Evolutionary conservation across 2,888 invertebrate genomes (phyloP).

Genomic region (Agriopis leucophaearia): DNA sequence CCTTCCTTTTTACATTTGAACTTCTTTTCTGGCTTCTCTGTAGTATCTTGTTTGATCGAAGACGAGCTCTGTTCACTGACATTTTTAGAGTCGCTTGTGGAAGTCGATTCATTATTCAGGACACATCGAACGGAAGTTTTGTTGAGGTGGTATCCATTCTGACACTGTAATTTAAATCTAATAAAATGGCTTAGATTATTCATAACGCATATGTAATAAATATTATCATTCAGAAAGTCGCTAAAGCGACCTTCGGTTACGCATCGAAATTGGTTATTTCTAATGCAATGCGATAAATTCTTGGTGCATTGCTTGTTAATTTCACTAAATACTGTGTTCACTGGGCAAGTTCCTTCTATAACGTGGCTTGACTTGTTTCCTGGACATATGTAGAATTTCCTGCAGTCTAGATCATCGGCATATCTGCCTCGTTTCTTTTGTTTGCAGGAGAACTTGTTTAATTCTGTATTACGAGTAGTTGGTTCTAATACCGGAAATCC

Average conservation of each 20-base stretch:
- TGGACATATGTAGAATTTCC: slow-evolving; percentile 82
- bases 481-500: slow-evolving; percentile 23
- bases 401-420: slow-evolving; percentile 78
- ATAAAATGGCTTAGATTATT: slow-evolving; percentile 56
- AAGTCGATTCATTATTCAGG: slow-evolving; percentile 45
- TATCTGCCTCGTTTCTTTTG: slow-evolving; percentile 73
- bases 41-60: slow-evolving; percentile 32
- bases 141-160: slow-evolving; percentile 67
- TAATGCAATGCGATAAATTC: slow-evolving; percentile 78
- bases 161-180: slow-evolving; percentile 75
- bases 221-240: slow-evolving; percentile 67
- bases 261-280: slow-evolving; percentile 81
- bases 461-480: slow-evolving; percentile 20
- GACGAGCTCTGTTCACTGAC: slow-evolving; percentile 48
- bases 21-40: slow-evolving; percentile 25
- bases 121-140: slow-evolving; percentile 65
- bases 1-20: slow-evolving; percentile 55
- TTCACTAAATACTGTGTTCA: slow-evolving; percentile 77
- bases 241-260: slow-evolving; percentile 72
- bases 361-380: slow-evolving; percentile 57
- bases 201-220: slow-evolving; percentile 77
- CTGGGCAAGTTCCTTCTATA: slow-evolving; percentile 69
- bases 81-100: slow-evolving; percentile 46
- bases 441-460: slow-evolving; percentile 54
- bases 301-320: slow-evolving; percentile 77